phyloP scores from a whole-genome alignment of 2,888 invertebrate species.

The Graphium colonna region DNA sequence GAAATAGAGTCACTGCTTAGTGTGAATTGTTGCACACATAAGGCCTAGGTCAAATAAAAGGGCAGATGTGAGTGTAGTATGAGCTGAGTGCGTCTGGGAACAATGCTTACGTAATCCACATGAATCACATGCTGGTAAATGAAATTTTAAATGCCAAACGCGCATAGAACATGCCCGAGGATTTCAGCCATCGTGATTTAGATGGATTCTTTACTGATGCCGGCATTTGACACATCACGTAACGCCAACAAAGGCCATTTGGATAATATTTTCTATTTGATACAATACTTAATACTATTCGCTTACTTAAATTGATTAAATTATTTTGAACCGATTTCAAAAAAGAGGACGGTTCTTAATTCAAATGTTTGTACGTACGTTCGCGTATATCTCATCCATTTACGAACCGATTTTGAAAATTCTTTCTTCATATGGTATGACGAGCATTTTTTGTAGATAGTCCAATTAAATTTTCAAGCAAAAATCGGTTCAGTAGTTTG shows the following conservation, averaged over 20 bases:
- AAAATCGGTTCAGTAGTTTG: too few species aligned
- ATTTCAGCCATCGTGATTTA: constrained; percentile 19
- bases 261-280: not conserved
- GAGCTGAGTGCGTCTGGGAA: constrained; percentile 9
- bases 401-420: too few species aligned
- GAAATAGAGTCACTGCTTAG: not conserved
- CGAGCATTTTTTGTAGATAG: too few species aligned
- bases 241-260: not conserved
- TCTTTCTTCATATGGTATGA: too few species aligned
- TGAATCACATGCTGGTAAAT: constrained; percentile 20
- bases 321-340: too few species aligned
- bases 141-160: constrained; percentile 22
- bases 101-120: constrained; percentile 23
- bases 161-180: constrained; percentile 13
- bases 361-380: too few species aligned
- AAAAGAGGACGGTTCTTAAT: too few species aligned
- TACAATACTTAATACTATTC: too few species aligned
- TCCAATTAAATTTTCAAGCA: too few species aligned
- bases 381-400: too few species aligned
- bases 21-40: constrained; percentile 5
- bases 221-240: constrained; percentile 19
- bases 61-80: constrained; percentile 7
- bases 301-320: too few species aligned
- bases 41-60: constrained; percentile 20
- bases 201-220: constrained; percentile 21